Conservation (phyloP, 1,140 invertebrate species). For the Vanessa atalanta region DNA sequence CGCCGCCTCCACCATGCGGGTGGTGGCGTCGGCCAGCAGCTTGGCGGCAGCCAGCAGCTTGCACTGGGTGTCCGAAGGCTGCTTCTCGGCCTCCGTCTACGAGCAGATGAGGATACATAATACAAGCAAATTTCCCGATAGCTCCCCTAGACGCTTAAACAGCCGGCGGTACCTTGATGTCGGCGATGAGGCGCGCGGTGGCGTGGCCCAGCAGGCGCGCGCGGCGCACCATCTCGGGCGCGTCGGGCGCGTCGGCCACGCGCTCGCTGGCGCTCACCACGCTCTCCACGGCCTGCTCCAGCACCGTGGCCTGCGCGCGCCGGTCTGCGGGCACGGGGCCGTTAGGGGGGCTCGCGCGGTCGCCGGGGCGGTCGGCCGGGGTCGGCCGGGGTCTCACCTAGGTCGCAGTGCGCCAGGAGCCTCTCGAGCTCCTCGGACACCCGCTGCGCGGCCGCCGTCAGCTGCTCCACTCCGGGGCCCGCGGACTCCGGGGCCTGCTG, state of each 20-base stretch:
- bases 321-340: slow-evolving; percentile 60
- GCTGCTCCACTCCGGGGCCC: slow-evolving; percentile 87
- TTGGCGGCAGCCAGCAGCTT: slow-evolving; percentile 95
- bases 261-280: slow-evolving; percentile 95
- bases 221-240: slow-evolving; percentile 96
- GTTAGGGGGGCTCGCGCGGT: too few relatives aligned
- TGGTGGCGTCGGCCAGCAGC: slow-evolving; percentile 96
- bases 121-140: too few relatives aligned
- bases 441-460: slow-evolving; percentile 91
- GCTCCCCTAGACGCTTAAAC: too few relatives aligned
- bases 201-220: slow-evolving; percentile 95
- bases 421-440: slow-evolving; percentile 95
- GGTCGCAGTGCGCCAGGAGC: slow-evolving; percentile 91
- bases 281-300: slow-evolving; percentile 89
- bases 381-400: slow-evolving; percentile 57
- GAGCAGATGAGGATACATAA: too few relatives aligned
- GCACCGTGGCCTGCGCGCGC: slow-evolving; percentile 79
- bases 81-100: slow-evolving; percentile 91
- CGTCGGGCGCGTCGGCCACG: slow-evolving; percentile 91
- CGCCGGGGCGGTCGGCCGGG: too few relatives aligned
- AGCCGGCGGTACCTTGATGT: slow-evolving; percentile 95
- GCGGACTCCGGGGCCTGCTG: slow-evolving; percentile 83
- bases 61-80: slow-evolving; percentile 93
- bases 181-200: slow-evolving; percentile 94
- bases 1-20: slow-evolving; percentile 97